These are phyloP conservation scores for Mimachlamys varia DNA, from an alignment of 2,888 invertebrate genomes.

Conservation along the genomic window DNA sequence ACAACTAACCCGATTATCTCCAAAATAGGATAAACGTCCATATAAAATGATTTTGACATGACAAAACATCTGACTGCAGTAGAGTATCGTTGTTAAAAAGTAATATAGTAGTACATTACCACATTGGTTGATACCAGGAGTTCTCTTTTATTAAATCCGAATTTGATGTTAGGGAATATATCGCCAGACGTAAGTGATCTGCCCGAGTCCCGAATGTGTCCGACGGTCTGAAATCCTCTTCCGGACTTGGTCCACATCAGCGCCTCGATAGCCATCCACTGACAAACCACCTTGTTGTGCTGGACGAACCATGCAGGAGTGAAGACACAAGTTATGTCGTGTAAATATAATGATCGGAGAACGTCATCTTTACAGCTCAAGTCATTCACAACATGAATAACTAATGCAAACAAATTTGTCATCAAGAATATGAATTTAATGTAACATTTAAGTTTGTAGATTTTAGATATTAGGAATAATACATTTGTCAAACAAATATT, in stretches of 20 bases:
- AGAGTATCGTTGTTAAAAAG: background rate
- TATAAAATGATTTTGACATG: too few species aligned
- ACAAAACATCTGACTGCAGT: background rate
- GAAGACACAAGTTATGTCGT: background rate
- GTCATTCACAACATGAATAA: too few species aligned
- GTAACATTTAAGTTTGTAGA: too few species aligned
- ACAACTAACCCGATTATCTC: too few species aligned
- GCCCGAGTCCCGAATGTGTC: background rate
- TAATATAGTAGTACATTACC: constrained; percentile 45
- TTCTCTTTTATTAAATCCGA: constrained; percentile 60
- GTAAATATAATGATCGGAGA: background rate
- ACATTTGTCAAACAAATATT: too few species aligned
- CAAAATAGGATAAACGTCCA: too few species aligned
- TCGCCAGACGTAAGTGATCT: background rate
- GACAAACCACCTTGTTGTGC: background rate
- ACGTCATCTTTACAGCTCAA: background rate
- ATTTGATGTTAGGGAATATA: constrained; percentile 61
- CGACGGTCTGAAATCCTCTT: constrained; percentile 11
- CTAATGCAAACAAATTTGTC: too few species aligned
- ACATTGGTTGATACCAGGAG: constrained; percentile 57
- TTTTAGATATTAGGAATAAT: too few species aligned
- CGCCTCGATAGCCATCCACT: background rate
- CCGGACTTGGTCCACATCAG: background rate
- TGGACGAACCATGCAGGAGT: background rate
- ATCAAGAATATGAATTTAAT: too few species aligned